Evolutionary conservation across 2,113 vertebrate genomes (phyloP), one percentile per base, ranked within the genome.

Genomic region (Tamias sibiricus): DNA sequence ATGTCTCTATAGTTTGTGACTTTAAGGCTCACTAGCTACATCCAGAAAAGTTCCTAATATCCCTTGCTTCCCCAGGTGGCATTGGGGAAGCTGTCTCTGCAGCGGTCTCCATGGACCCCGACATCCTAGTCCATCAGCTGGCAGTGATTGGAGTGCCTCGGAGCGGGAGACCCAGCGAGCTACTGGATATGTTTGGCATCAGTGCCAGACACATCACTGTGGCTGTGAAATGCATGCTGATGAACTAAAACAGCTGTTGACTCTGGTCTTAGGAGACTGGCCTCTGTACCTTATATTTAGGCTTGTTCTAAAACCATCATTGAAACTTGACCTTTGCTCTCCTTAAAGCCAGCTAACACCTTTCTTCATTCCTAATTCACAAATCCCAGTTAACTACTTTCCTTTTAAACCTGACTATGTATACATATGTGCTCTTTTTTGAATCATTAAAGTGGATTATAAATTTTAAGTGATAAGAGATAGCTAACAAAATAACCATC

Each of bases 1-100:
- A 76, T 49, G 71, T 32, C 37, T 94, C 42, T 62, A 0, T 37
- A 17, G 30, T 12, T n/a, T 28, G 57, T 24, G 14, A 20, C 49
- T 62, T 80, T 59, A 49, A 95, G 76, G 69, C 62, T 85, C 35
- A 83, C 37, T 6, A 40, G 62, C 88, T 3, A 4, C 64, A 88
- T 89, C 30, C 12, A 86, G 74, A 42, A 32, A 40, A 68, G n/a
- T 84, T 17, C 6, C 62, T 79, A 9, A 37, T 17, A 26, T 64
- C 37, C 14, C 24, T 96, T 80, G 32, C 69, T 93, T 88, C 69
- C 87, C 11, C 90, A 99, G 99, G 99, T 98, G 99, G 99, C 97
- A 98, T 99, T 3, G 99, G 99, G 30, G 99, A 99, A 93, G 99
- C 99, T 0, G 98, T 99, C 68, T 97, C 98, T 77, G 98, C 99